These are phyloP conservation scores for Mythimna loreyi DNA, from an alignment of 2,888 invertebrate genomes.

Conservation along the genomic window DNA sequence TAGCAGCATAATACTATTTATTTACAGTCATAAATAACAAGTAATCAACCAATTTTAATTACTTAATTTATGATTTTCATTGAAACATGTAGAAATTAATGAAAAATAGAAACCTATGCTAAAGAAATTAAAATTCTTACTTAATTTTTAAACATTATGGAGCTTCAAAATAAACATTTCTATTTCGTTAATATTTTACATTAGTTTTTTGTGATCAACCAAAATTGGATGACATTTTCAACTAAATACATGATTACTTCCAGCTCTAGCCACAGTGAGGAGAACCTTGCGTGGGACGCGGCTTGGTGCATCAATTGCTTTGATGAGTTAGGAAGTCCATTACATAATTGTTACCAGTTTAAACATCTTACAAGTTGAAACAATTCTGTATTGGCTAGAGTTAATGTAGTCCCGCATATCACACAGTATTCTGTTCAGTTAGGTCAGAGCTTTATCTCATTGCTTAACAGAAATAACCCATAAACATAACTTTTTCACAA, in stretches of 20 bases:
- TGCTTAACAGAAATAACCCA: slow-evolving; percentile 32
- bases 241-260: slow-evolving; percentile 25
- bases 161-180: slow-evolving; percentile 41
- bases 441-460: slow-evolving; percentile 12
- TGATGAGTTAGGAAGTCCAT: not conserved
- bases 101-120: slow-evolving; percentile 33
- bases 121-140: slow-evolving; percentile 44
- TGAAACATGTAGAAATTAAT: slow-evolving; percentile 29
- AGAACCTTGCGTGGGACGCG: not conserved
- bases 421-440: not conserved
- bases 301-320: not conserved
- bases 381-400: not conserved
- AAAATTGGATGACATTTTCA: slow-evolving; percentile 36
- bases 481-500: slow-evolving; percentile 34
- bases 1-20: slow-evolving; percentile 64
- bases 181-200: slow-evolving; percentile 41
- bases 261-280: not conserved
- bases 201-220: slow-evolving; percentile 23
- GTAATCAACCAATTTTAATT: slow-evolving; percentile 57
- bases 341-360: not conserved
- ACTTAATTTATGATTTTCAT: slow-evolving; percentile 50
- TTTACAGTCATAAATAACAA: slow-evolving; percentile 72
- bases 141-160: slow-evolving; percentile 35
- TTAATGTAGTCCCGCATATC: not conserved
- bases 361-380: not conserved